Evolutionary conservation across 2,888 invertebrate genomes (phyloP).

Genomic region (Rhyacophila evoluta): DNA sequence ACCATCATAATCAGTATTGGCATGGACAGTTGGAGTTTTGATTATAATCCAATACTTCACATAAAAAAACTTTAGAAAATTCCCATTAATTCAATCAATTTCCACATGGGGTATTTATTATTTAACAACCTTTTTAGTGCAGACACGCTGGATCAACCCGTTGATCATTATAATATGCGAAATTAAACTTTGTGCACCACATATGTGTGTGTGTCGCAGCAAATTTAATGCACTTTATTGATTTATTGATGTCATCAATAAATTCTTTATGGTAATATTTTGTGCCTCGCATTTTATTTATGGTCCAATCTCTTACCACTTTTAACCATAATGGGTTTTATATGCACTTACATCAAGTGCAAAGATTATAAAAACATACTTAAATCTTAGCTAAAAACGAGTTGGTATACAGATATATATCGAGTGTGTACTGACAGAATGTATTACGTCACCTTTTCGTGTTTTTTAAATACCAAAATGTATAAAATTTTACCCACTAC

Average conservation of each 20-base stretch:
- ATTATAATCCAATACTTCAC: too few species aligned
- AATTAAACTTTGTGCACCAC: conserved; percentile 27
- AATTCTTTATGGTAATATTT: conserved; percentile 33
- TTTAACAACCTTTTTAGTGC: background rate
- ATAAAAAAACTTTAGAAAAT: too few species aligned
- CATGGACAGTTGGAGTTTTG: too few species aligned
- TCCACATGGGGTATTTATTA: background rate
- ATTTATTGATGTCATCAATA: conserved; percentile 47
- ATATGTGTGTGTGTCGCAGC: background rate
- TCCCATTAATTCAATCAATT: background rate
- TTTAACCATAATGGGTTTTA: background rate
- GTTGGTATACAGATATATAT: too few species aligned
- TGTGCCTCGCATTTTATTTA: conserved; percentile 41
- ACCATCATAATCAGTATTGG: too few species aligned
- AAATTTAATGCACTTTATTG: conserved; percentile 37
- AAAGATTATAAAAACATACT: too few species aligned
- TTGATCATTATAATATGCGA: conserved; percentile 27
- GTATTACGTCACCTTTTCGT: too few species aligned
- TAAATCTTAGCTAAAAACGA: too few species aligned
- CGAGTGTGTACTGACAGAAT: too few species aligned
- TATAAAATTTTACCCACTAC: too few species aligned
- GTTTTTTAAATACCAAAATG: too few species aligned
- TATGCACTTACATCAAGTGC: too few species aligned
- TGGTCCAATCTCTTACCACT: conserved; percentile 39
- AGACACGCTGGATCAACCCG: background rate